Base-by-base conservation (phyloP, 2,113 vertebrate genomes). In the Thryonomys swinderianus region DNA sequence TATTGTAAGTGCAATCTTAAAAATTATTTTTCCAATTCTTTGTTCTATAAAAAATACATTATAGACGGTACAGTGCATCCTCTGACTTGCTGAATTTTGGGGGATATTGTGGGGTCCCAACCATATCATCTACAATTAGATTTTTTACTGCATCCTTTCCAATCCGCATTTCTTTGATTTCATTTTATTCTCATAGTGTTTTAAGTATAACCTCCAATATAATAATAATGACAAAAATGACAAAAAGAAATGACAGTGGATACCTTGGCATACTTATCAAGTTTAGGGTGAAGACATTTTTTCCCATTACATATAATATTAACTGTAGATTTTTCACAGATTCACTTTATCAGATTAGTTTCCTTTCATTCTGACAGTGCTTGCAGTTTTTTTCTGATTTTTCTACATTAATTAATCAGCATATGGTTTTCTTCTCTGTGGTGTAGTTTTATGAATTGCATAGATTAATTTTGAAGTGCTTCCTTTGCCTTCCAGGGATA, bases 21-120 rank as follows among this genome's bases (percentile, higher is more conserved):
- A 90, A 88, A 71, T 82, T 61, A 71, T 62, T 87, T 90, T 88
- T 91, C 37, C 37, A 62, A 37, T 62, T 84, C 14, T 82, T 94
- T 73, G 7, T 73, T 25, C n/a, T 61, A 64, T 12, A 5, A 85
- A 92, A 96, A 90, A 34, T 37, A 48, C 9, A 55, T n/a, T 57
- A 82, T 23, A 40, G 12, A 82, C 80, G 37, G 2, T 37, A 17
- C 69, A 94, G 45, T 42, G 42, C 30, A 71, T n/a, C 18, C 53
- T 40, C 25, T 9, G 40, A 51, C 5, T 48, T 40, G 61, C 21
- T 88, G 37, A 90, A 48, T 83, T 59, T 40, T 25, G 88, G 61
- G 85, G 42, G 30, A 30, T 37, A 48, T 23, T 69, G 3, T 34
- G 10, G 30, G 3, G 30, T 27, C 57, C 37, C 53, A 90, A 62